These are phyloP conservation scores for Onychostruthus taczanowskii DNA, from an alignment of 2,113 vertebrate species.

Conservation along the genomic window DNA sequence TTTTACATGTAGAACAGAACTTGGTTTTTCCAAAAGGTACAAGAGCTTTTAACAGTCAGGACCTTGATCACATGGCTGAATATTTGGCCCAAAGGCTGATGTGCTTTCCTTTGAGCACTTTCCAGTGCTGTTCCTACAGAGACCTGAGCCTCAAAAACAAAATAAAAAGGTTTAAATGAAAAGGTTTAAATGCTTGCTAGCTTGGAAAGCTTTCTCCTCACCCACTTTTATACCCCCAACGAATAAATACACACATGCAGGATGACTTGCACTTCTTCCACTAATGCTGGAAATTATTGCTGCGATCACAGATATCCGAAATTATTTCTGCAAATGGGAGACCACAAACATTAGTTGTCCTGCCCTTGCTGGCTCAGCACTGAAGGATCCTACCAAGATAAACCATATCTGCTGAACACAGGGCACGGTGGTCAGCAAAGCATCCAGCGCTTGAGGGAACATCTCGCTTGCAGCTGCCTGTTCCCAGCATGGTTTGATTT, in stretches of 20 bases:
- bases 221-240: neutral
- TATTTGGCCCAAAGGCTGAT: neutral
- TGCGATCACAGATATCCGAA: neutral
- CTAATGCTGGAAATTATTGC: neutral
- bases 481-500: accelerated
- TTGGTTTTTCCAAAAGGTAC: neutral
- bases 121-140: neutral
- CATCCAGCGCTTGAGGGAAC: neutral
- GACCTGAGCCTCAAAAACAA: neutral
- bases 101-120: neutral
- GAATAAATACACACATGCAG: neutral
- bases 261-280: neutral
- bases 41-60: neutral
- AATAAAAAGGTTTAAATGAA: neutral
- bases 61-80: neutral
- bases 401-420: neutral
- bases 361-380: neutral
- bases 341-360: neutral
- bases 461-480: neutral
- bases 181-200: neutral
- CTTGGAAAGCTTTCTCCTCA: neutral
- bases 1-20: neutral
- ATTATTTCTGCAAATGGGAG: neutral
- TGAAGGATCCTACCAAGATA: neutral
- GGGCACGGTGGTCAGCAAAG: neutral